Evolutionary conservation across 2,113 vertebrate genomes (phyloP).

Genomic region (Sarotherodon lohbergeri): DNA sequence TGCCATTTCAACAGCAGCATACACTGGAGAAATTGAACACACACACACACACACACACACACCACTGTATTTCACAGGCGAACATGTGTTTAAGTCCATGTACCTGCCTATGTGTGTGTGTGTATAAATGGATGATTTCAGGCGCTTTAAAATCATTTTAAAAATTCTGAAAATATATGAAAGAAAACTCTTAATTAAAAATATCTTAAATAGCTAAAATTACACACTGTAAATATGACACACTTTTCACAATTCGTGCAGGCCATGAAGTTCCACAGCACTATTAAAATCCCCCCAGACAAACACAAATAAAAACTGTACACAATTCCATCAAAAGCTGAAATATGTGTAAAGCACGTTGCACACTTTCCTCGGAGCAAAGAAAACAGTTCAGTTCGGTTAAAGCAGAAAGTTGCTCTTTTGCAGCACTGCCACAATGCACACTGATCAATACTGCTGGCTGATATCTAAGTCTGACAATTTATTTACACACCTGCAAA

Average conservation of each 20-base stretch:
- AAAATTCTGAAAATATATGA: neutral
- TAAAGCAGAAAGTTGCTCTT: neutral
- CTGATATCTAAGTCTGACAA: neutral
- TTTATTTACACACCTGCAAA: neutral
- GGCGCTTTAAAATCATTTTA: neutral
- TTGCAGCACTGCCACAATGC: neutral
- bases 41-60: conserved; percentile 33
- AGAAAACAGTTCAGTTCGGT: neutral
- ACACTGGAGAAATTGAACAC: conserved; percentile 10
- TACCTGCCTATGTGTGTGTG: neutral
- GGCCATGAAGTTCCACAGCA: neutral
- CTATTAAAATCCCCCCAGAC: neutral
- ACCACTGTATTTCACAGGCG: conserved; percentile 13
- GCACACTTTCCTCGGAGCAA: neutral
- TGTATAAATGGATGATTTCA: neutral
- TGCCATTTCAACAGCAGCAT: neutral
- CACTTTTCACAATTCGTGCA: neutral
- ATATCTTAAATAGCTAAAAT: neutral
- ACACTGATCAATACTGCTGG: neutral
- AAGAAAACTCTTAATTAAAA: neutral
- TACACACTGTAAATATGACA: neutral
- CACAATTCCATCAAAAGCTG: neutral
- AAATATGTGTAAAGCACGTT: neutral
- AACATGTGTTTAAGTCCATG: neutral
- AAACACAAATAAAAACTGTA: neutral